A percentile compares a stretch with the other conserved stretches of the same genome.
These are phyloP conservation scores for Diadophis punctatus DNA, from an alignment of 2,113 vertebrate species.

Conservation along the genomic window DNA sequence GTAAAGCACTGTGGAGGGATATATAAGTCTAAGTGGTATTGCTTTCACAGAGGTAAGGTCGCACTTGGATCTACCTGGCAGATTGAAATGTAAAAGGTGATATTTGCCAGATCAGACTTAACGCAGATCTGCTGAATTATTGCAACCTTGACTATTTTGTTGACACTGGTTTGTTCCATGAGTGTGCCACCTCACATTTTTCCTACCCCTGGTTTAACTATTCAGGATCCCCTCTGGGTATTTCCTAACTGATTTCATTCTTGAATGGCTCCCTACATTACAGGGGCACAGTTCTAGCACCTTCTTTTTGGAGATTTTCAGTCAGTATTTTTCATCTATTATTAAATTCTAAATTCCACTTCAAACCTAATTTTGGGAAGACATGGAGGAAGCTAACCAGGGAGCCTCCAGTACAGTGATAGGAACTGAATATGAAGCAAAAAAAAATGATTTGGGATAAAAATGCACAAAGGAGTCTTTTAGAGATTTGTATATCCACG, in stretches of 20 bases:
- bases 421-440: background rate
- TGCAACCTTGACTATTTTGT: too few relatives aligned
- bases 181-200: too few relatives aligned
- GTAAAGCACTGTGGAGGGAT: too few relatives aligned
- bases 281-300: background rate
- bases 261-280: background rate
- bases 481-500: background rate
- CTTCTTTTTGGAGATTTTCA: background rate
- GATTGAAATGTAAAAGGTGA: background rate
- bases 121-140: background rate
- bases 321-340: background rate
- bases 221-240: background rate
- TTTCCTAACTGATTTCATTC: background rate
- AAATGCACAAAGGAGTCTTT: background rate
- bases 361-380: background rate
- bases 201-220: background rate
- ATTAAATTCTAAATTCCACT: background rate
- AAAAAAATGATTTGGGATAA: background rate
- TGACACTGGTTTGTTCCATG: too few relatives aligned
- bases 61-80: too few relatives aligned
- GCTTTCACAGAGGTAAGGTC: too few relatives aligned
- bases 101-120: background rate
- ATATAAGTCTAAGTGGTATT: too few relatives aligned
- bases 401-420: background rate
- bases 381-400: background rate